phyloP scores from a whole-genome alignment of 2,888 invertebrate species.

The Thumatha senex region DNA sequence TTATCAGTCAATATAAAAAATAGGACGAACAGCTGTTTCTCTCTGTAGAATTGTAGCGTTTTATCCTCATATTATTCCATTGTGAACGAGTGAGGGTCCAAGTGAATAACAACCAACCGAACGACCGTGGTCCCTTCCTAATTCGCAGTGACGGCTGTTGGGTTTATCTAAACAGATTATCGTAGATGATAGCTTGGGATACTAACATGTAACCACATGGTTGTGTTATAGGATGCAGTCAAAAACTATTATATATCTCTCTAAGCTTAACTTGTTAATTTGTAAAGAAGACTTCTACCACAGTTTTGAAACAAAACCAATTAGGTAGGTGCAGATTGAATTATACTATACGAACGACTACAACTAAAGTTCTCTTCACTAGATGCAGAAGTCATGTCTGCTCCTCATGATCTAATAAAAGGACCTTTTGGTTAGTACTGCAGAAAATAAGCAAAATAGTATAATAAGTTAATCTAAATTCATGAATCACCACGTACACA shows the following conservation, averaged over 20 bases:
- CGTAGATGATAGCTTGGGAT: conserved; percentile 42
- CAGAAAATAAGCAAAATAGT: too few species aligned
- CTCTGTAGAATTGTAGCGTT: conserved; percentile 12
- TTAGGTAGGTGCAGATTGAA: too few species aligned
- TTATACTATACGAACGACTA: too few species aligned
- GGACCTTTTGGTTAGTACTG: too few species aligned
- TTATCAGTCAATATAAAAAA: conserved; percentile 19
- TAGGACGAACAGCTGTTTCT: conserved; percentile 39
- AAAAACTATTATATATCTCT: conserved; percentile 15
- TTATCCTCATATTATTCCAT: conserved; percentile 32
- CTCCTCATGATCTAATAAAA: too few species aligned
- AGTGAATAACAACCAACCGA: conserved; percentile 59
- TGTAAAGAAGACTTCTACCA: too few species aligned
- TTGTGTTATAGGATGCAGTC: conserved; percentile 25
- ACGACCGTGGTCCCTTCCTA: conserved; percentile 46
- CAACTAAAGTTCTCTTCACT: too few species aligned
- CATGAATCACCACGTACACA: too few species aligned
- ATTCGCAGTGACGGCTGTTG: conserved; percentile 49
- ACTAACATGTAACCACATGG: conserved; percentile 33
- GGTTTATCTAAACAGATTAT: conserved; percentile 68
- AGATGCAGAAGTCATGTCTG: too few species aligned
- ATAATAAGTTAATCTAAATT: too few species aligned
- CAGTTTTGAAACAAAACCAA: too few species aligned
- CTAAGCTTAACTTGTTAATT: neutral
- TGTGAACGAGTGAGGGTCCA: conserved; percentile 47